Base-by-base conservation (phyloP, 2,113 vertebrate species). In the Poecile atricapillus region DNA sequence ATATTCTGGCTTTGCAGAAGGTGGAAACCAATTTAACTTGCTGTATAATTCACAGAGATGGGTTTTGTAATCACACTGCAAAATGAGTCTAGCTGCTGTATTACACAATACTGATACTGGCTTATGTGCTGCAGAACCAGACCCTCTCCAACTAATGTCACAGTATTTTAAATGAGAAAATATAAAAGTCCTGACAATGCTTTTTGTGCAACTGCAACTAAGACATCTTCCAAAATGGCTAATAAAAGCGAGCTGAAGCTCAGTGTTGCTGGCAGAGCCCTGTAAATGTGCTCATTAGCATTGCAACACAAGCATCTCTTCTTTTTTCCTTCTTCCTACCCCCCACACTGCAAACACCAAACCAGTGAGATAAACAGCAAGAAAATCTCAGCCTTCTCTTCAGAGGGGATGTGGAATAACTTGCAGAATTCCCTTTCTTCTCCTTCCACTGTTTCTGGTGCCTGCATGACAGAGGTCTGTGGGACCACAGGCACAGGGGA, bases 41-140 rank as follows among this genome's bases (percentile, higher is more conserved):
- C 85, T 94, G 78, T 96, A 91, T 97, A 97, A 95, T 92, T 94
- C 87, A 95, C 94, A 67, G 53, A 94, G 94, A 97, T 97, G 95
- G 95, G 90, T 91, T 97, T 97, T 97, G 92, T 97, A 97, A 95
- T 97, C 88, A 97, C 63, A 94, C 47, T 70, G 67, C 47, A 94
- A 96, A 96, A 94, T 91, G 71, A 95, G 81, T 71, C 53, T 94
- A 71, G 84, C 93, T 95, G 88, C 83, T 95, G 37, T 92, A 95
- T 97, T 96, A 87, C 88, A 74, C 85, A 93, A 31, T 87, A 73
- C 87, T 93, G 96, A 96, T 87, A 96, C 70, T 47, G 76, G 44
- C 68, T 81, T 75, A 74, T 95, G 50, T 79, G 83, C 94, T 81
- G 47, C 73, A 69, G 28, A 92, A 70, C 70, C 41, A 78, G 87